These are phyloP conservation scores for Sepioteuthis lessoniana DNA, from an alignment of 2,888 invertebrate genomes.

Conservation along the genomic window DNA sequence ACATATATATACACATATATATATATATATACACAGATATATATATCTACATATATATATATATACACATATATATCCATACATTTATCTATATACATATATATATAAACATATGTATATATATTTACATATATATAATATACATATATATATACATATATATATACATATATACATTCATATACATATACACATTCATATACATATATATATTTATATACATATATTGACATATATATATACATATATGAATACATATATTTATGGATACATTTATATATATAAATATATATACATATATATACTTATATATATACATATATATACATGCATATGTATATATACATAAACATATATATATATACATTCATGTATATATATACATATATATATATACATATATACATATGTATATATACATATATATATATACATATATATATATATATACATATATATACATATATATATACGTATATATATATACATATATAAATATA, in stretches of 20 bases:
- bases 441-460: no score
- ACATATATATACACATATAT: no score
- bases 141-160: background rate
- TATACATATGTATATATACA: background rate
- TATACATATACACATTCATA: background rate
- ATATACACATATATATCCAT: no score
- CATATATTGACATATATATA: background rate
- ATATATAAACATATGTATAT: background rate
- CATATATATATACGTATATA: no score
- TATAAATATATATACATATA: background rate
- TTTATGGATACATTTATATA: background rate
- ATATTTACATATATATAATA: background rate
- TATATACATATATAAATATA: no score
- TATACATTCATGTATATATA: background rate
- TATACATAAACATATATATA: background rate
- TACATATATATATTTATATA: background rate
- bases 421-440: no score
- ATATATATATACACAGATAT: no score
- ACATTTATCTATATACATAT: no score
- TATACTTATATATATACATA: background rate
- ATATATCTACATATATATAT: no score
- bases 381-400: background rate
- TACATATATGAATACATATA: background rate
- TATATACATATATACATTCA: background rate
- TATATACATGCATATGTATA: background rate